Evolutionary conservation across 1,140 invertebrate genomes (phyloP).

Genomic region (Sinonovacula constricta): DNA sequence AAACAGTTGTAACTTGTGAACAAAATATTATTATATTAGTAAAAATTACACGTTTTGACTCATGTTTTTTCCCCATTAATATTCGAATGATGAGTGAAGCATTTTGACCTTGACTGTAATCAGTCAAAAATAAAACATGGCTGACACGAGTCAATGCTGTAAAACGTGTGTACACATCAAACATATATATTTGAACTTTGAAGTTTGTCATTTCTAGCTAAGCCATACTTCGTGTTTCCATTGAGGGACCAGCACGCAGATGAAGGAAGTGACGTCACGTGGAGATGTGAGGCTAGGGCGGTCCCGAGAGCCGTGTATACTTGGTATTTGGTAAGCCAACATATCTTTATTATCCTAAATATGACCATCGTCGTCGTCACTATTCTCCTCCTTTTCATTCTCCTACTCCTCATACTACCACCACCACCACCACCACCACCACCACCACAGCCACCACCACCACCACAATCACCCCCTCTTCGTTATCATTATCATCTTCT

Average conservation of each 20-base stretch:
- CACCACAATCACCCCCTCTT: no score
- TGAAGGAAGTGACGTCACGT: slow-evolving; percentile 87
- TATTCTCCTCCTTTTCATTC: no score
- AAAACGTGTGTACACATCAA: neutral
- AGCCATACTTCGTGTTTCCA: slow-evolving; percentile 95
- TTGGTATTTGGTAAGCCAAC: slow-evolving; percentile 85
- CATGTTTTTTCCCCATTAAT: neutral
- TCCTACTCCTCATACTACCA: no score
- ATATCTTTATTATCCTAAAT: no score
- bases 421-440: no score
- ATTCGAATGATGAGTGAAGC: neutral
- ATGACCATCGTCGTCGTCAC: no score
- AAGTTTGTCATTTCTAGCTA: slow-evolving; percentile 81
- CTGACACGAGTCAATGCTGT: neutral
- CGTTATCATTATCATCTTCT: no score
- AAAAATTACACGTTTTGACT: no score
- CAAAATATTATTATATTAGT: no score
- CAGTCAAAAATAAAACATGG: neutral
- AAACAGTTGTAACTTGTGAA: no score
- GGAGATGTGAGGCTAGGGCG: slow-evolving; percentile 97
- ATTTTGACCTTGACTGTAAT: no score
- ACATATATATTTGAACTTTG: neutral
- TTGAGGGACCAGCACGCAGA: slow-evolving; percentile 93
- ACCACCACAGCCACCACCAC: no score
- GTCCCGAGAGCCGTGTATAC: slow-evolving; percentile 94